Conservation (phyloP, 2,113 vertebrate genomes). For the Odontesthes bonariensis region DNA sequence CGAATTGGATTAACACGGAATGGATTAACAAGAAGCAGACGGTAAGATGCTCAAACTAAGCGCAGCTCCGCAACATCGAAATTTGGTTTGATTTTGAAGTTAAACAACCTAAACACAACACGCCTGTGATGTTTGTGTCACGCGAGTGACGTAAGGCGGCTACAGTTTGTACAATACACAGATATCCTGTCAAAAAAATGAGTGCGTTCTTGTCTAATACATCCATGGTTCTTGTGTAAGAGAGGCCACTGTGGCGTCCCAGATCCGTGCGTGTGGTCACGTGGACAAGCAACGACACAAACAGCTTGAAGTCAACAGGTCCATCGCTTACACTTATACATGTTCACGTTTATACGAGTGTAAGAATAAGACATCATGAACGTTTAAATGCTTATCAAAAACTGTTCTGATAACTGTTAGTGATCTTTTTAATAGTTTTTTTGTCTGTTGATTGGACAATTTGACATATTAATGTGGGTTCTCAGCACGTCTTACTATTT, state of each 20-base stretch:
- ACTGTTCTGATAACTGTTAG: background rate
- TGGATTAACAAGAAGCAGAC: constrained; percentile 33
- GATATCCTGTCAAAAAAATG: background rate
- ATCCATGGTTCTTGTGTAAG: too few species aligned
- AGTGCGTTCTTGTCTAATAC: too few species aligned
- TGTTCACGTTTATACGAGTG: too few species aligned
- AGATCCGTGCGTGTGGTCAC: background rate
- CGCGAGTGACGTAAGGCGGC: background rate
- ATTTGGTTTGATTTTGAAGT: background rate
- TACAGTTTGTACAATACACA: background rate
- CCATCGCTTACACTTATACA: background rate
- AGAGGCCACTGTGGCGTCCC: background rate
- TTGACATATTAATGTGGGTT: background rate
- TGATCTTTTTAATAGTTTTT: background rate
- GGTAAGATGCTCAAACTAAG: constrained; percentile 49
- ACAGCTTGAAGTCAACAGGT: background rate
- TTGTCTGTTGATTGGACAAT: background rate
- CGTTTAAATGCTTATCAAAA: too few species aligned
- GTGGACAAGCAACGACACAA: constrained; percentile 13
- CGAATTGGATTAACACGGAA: constrained; percentile 31
- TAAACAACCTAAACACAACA: background rate
- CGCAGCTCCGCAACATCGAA: background rate
- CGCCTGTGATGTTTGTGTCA: background rate
- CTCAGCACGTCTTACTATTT: background rate
- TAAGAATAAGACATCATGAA: too few species aligned